Percentiles rank a stretch among this genome's conserved stretches.
Evolutionary conservation across 1,140 invertebrate species (phyloP).

Genomic region (Alviniconcha marisindica): DNA sequence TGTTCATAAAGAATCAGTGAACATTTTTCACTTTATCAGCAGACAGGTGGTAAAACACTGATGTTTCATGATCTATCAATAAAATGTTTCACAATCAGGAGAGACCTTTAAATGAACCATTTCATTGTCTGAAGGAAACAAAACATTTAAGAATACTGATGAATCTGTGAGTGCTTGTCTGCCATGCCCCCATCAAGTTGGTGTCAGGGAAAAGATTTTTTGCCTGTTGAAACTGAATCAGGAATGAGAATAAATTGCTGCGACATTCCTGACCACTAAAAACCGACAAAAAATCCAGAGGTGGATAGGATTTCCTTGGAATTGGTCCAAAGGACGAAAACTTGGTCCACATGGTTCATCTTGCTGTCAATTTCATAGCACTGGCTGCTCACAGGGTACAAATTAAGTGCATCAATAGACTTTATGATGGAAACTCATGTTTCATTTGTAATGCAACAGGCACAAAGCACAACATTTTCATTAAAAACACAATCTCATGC

Average conservation of each 20-base stretch:
- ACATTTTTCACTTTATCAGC: too few species aligned
- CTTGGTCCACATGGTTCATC: constrained; percentile 16
- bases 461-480: neutral
- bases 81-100: too few species aligned
- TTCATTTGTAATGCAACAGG: neutral
- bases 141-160: too few species aligned
- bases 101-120: too few species aligned
- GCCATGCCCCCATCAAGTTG: neutral
- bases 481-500: neutral
- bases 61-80: too few species aligned
- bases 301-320: constrained; percentile 25
- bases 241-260: neutral
- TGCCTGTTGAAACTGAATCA: too few species aligned
- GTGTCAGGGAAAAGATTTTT: constrained; percentile 9
- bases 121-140: too few species aligned
- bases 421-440: neutral
- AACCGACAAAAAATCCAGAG: neutral
- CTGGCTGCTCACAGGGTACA: constrained; percentile 28
- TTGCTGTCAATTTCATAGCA: constrained; percentile 20
- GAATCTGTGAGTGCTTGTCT: neutral
- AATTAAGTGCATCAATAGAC: neutral
- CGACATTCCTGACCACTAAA: neutral
- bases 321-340: constrained; percentile 36
- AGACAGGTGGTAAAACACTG: too few species aligned
- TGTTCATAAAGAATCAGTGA: too few species aligned